Evolutionary conservation across 2,797 vertebrate species (phyloP).

Genomic region (Falco biarmicus): DNA sequence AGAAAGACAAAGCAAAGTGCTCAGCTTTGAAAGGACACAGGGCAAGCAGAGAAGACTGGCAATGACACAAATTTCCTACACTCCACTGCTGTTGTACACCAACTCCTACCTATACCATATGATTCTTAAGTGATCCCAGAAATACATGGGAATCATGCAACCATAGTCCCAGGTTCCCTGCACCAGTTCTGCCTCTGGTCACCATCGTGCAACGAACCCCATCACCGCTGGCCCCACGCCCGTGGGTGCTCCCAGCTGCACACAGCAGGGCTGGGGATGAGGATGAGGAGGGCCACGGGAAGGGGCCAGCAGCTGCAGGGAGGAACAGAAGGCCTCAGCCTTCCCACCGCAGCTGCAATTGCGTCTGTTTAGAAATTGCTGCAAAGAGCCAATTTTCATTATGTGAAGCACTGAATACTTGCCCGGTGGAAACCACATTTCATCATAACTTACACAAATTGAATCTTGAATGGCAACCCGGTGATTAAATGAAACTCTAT

Average conservation of each 20-base stretch:
- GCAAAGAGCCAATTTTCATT: constrained; percentile 35
- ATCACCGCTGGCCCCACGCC: background rate
- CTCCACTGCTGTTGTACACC: background rate
- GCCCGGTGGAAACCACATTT: constrained; percentile 20
- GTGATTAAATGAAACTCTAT: background rate
- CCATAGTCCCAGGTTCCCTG: background rate
- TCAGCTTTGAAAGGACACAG: background rate
- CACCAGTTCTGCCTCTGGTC: background rate
- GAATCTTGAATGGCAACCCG: background rate
- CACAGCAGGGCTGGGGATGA: background rate
- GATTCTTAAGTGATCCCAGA: background rate
- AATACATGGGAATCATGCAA: background rate
- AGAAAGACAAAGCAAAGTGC: background rate
- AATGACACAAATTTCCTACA: background rate
- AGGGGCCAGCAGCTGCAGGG: background rate
- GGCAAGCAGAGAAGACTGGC: background rate
- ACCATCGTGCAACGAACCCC: background rate
- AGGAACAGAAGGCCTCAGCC: constrained; percentile 7
- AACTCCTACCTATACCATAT: background rate
- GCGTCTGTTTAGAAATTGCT: background rate
- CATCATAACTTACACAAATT: background rate
- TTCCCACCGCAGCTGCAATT: background rate
- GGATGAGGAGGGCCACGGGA: background rate
- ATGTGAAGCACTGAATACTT: background rate
- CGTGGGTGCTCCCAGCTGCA: background rate